phyloP scores from a whole-genome alignment of 2,113 vertebrate genomes.

The Sisor rabdophorus region DNA sequence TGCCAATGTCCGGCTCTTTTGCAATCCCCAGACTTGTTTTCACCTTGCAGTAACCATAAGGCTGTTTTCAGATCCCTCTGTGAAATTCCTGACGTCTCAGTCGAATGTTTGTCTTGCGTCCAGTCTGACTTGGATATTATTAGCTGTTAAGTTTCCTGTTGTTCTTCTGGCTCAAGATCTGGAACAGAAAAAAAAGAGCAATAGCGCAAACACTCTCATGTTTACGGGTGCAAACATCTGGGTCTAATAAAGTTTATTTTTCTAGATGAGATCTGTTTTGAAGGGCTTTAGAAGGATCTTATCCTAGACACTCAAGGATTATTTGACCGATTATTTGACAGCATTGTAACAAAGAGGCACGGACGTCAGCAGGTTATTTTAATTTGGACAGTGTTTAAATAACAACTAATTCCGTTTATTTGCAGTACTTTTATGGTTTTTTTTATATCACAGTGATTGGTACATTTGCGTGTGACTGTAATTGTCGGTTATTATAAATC shows the following conservation, averaged over 20 bases:
- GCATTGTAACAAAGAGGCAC: not conserved
- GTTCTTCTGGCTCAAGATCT: slow-evolving; percentile 50
- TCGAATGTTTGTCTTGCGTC: slow-evolving; percentile 66
- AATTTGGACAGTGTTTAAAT: not conserved
- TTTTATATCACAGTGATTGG: not conserved
- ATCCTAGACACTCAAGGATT: not conserved
- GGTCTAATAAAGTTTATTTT: slow-evolving; percentile 20
- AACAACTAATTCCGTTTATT: not conserved
- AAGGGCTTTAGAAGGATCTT: not conserved
- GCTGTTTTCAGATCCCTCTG: slow-evolving; percentile 54
- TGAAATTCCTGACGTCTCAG: slow-evolving; percentile 66
- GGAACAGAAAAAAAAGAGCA: slow-evolving; percentile 17
- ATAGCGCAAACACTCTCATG: slow-evolving; percentile 21
- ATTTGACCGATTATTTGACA: not conserved
- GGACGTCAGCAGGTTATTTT: not conserved
- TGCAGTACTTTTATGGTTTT: too few species aligned
- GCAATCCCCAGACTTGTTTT: slow-evolving; percentile 44
- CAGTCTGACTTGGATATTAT: slow-evolving; percentile 65
- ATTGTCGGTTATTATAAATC: not conserved
- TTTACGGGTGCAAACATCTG: slow-evolving; percentile 33
- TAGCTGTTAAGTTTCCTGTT: slow-evolving; percentile 59
- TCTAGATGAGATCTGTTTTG: slow-evolving; percentile 11
- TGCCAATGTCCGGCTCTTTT: not conserved
- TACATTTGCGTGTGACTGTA: not conserved
- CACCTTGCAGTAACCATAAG: slow-evolving; percentile 57